phyloP scores from a whole-genome alignment of 2,888 invertebrate genomes.

The Odiellus spinosus region DNA sequence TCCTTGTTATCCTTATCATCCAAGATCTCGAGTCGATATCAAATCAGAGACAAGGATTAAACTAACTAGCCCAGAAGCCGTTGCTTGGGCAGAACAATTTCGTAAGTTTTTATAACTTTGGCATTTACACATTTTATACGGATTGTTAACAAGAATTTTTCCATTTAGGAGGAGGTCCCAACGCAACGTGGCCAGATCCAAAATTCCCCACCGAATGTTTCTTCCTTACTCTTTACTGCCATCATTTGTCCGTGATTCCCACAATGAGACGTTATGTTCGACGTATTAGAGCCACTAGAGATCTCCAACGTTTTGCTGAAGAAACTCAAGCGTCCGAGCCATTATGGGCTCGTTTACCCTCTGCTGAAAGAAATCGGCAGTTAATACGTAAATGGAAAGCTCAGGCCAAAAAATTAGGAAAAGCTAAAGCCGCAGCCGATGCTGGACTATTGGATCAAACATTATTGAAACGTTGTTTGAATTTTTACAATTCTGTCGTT shows the following conservation, averaged over 20 bases:
- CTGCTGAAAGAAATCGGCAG: conserved; percentile 60
- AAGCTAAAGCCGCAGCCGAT: conserved; percentile 81
- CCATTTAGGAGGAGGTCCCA: neutral
- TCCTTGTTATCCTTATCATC: conserved; percentile 72
- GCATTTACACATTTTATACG: neutral
- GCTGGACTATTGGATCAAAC: conserved; percentile 71
- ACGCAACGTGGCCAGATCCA: conserved; percentile 47
- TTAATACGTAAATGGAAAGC: conserved; percentile 71
- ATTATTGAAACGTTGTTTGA: conserved; percentile 60
- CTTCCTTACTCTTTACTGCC: conserved; percentile 86
- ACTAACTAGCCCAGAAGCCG: conserved; percentile 62
- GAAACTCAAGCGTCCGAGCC: conserved; percentile 59
- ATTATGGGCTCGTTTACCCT: conserved; percentile 42
- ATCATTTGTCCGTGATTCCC: conserved; percentile 79
- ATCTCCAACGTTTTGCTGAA: conserved; percentile 66
- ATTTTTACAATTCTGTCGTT: conserved; percentile 74
- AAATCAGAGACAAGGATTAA: conserved; percentile 53
- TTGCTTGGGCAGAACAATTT: conserved; percentile 51
- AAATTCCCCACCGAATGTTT: conserved; percentile 95
- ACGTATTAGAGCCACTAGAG: conserved; percentile 56
- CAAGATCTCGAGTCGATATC: conserved; percentile 32
- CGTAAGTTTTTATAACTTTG: conserved; percentile 31
- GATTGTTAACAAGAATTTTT: neutral
- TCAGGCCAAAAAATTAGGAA: conserved; percentile 54
- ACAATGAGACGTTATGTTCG: conserved; percentile 69